Conservation (phyloP, 2,113 vertebrate genomes). For the Rhinopithecus roxellana region DNA sequence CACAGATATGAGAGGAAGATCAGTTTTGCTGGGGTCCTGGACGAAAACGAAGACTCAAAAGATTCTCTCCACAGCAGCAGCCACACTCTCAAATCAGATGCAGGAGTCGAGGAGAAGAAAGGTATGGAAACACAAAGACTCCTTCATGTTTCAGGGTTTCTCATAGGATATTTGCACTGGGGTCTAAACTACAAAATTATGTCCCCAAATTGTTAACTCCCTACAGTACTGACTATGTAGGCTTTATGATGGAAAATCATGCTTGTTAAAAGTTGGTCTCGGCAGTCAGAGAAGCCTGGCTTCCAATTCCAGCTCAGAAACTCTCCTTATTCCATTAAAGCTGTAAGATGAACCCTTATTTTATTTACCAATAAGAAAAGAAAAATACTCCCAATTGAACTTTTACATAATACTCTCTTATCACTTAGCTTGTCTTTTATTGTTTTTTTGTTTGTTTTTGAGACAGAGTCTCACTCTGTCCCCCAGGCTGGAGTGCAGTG, state of each 20-base stretch:
- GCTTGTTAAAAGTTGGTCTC: not conserved
- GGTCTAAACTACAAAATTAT: conserved; percentile 63
- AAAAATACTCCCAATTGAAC: not conserved
- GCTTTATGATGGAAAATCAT: not conserved
- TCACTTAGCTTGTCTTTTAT: not conserved
- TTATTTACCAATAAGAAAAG: not conserved
- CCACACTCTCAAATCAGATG: conserved; percentile 98
- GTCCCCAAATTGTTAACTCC: not conserved
- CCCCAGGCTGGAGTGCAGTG: too few species aligned
- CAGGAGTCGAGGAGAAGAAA: conserved; percentile 95
- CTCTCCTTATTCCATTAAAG: not conserved
- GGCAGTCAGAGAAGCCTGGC: rapidly evolving
- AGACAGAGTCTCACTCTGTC: too few species aligned
- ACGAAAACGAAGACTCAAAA: conserved; percentile 95
- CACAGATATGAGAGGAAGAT: conserved; percentile 99
- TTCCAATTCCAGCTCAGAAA: not conserved
- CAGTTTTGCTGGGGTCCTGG: conserved; percentile 98
- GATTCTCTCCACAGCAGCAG: conserved; percentile 99
- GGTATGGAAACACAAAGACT: conserved; percentile 82
- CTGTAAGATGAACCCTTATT: not conserved
- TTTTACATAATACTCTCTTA: not conserved
- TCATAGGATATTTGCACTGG: conserved; percentile 69
- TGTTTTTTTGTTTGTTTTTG: not conserved
- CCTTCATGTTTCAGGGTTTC: conserved; percentile 61
- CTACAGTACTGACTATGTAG: not conserved